Percentiles rank a stretch among this genome's conserved stretches.
Evolutionary conservation across 2,797 vertebrate species (phyloP).

Genomic region (Acanthiza pusilla): DNA sequence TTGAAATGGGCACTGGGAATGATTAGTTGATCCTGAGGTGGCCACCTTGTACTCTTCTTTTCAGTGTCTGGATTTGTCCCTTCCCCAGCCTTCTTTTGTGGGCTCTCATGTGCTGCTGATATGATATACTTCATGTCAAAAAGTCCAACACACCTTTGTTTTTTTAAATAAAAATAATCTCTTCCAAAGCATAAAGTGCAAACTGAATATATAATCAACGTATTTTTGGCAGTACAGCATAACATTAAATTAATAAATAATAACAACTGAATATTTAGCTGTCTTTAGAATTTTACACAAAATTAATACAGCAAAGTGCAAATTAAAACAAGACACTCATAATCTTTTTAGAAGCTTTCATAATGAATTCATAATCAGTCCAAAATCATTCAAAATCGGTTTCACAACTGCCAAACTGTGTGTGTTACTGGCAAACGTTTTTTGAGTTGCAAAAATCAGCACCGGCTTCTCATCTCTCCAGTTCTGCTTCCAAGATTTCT

Average conservation of each 20-base stretch:
- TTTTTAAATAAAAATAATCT: background rate
- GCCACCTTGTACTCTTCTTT: background rate
- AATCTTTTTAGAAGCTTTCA: background rate
- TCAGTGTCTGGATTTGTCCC: background rate
- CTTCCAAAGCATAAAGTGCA: conserved; percentile 14
- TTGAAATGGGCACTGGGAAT: background rate
- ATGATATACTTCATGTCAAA: background rate
- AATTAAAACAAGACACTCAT: background rate
- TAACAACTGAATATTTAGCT: background rate
- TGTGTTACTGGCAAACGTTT: background rate
- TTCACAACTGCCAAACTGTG: background rate
- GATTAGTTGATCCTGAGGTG: background rate
- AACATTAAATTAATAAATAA: conserved; percentile 8
- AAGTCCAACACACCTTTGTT: background rate
- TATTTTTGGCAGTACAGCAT: background rate
- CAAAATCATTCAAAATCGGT: background rate
- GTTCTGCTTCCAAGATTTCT: conserved; percentile 89
- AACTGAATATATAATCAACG: background rate
- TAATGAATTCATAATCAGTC: background rate
- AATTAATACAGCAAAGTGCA: conserved; percentile 50
- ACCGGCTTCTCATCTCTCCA: conserved; percentile 75
- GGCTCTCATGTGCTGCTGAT: background rate
- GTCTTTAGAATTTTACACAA: background rate
- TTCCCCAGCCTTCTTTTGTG: background rate
- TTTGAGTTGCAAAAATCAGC: background rate